Conservation (phyloP, 2,888 invertebrate genomes). For the Habroteleia sp. region DNA sequence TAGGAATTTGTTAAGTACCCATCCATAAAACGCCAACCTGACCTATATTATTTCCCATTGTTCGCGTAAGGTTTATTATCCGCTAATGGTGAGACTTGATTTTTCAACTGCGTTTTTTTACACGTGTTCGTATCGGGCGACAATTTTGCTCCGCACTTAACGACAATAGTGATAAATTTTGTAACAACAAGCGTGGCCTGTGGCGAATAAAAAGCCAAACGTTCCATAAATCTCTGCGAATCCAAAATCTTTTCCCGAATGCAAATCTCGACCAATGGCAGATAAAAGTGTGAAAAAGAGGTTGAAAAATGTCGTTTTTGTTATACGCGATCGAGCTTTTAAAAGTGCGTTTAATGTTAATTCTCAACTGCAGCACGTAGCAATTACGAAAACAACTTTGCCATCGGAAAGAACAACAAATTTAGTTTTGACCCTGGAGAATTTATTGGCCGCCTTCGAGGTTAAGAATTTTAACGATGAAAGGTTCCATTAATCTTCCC, state of each 20-base stretch:
- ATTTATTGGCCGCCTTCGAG: background rate
- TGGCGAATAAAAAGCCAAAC: conserved; percentile 22
- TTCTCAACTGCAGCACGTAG: too few relatives aligned
- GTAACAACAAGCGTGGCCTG: conserved; percentile 14
- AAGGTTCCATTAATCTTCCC: conserved; percentile 29
- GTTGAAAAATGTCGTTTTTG: conserved; percentile 39
- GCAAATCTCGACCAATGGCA: conserved; percentile 31
- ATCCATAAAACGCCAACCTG: conserved; percentile 31
- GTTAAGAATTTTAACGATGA: conserved; percentile 21
- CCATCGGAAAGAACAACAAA: background rate
- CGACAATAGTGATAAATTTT: conserved; percentile 42
- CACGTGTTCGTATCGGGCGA: background rate
- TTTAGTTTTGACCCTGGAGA: background rate
- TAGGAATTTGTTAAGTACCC: conserved; percentile 41
- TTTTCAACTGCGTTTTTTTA: conserved; percentile 9
- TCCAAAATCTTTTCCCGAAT: conserved; percentile 36
- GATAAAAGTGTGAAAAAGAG: conserved; percentile 26
- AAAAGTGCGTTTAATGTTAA: conserved; percentile 9
- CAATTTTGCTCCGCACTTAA: conserved; percentile 11
- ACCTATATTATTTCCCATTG: conserved; percentile 42
- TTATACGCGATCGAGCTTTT: conserved; percentile 3
- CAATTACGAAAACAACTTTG: too few relatives aligned
- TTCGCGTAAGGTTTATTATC: conserved; percentile 39
- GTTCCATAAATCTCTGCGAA: conserved; percentile 38
- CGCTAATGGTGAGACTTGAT: conserved; percentile 15